Percentiles rank a stretch among this genome's conserved stretches.
Evolutionary conservation across 1,140 invertebrate species (phyloP).

Genomic region (Bicyclus anynana): DNA sequence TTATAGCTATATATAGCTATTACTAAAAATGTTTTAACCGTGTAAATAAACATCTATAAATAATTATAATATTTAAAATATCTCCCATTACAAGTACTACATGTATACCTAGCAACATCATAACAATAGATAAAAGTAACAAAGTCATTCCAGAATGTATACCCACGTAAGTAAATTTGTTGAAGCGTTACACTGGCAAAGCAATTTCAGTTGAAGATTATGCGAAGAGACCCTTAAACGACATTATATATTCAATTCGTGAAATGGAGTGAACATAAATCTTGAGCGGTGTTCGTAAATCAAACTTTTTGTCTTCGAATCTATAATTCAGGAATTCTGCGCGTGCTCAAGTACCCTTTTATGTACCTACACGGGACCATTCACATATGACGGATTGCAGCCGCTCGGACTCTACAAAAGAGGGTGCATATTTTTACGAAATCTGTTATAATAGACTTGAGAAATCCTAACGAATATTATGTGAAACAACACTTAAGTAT

Average conservation of each 20-base stretch:
- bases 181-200: slow-evolving; percentile 17
- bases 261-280: slow-evolving; percentile 50
- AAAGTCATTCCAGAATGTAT: not conserved
- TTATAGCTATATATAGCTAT: no score
- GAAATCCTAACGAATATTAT: no score
- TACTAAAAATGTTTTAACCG: no score
- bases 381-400: not conserved
- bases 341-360: slow-evolving; percentile 35
- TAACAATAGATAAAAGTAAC: not conserved
- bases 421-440: no score
- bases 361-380: slow-evolving; percentile 12
- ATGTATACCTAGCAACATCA: no score
- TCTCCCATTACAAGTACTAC: no score
- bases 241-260: slow-evolving; percentile 60
- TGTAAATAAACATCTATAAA: no score
- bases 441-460: no score
- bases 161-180: slow-evolving; percentile 9
- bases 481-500: no score
- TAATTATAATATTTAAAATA: no score
- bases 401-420: not conserved
- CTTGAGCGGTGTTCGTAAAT: slow-evolving; percentile 46
- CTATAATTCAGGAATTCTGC: slow-evolving; percentile 51
- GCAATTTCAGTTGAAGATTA: slow-evolving; percentile 24
- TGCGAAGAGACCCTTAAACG: slow-evolving; percentile 26
- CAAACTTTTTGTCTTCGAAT: slow-evolving; percentile 56